Evolutionary conservation across 2,797 vertebrate genomes (phyloP).

Genomic region (Agapornis canus): DNA sequence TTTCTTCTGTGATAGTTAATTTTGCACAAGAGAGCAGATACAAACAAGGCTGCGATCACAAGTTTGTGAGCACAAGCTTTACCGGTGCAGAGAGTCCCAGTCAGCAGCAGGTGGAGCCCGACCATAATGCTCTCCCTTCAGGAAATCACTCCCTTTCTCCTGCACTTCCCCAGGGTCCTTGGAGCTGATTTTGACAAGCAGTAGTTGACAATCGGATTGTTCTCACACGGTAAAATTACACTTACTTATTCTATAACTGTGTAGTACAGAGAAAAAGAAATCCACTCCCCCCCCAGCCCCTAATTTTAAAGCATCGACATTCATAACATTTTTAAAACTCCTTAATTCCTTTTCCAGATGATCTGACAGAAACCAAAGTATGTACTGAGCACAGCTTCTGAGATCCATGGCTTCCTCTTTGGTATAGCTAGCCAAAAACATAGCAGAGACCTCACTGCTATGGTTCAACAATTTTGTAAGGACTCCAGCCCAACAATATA

Average conservation of each 20-base stretch:
- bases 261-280: background rate
- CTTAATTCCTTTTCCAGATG: background rate
- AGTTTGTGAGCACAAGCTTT: background rate
- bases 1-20: background rate
- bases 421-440: background rate
- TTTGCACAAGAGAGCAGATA: background rate
- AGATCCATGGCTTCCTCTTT: background rate
- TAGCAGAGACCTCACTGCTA: background rate
- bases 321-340: background rate
- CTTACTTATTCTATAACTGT: background rate
- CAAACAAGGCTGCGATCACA: rapidly evolving
- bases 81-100: background rate
- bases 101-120: conserved; percentile 46
- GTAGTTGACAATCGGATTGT: background rate
- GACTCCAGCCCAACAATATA: background rate
- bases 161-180: rapidly evolving
- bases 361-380: background rate
- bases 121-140: background rate
- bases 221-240: background rate
- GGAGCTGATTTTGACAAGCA: background rate
- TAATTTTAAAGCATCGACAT: background rate
- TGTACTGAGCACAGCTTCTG: background rate
- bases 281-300: rapidly evolving
- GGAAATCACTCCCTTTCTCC: background rate
- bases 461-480: background rate